phyloP scores from a whole-genome alignment of 2,113 vertebrate genomes.

The Poicephalus gulielmi region DNA sequence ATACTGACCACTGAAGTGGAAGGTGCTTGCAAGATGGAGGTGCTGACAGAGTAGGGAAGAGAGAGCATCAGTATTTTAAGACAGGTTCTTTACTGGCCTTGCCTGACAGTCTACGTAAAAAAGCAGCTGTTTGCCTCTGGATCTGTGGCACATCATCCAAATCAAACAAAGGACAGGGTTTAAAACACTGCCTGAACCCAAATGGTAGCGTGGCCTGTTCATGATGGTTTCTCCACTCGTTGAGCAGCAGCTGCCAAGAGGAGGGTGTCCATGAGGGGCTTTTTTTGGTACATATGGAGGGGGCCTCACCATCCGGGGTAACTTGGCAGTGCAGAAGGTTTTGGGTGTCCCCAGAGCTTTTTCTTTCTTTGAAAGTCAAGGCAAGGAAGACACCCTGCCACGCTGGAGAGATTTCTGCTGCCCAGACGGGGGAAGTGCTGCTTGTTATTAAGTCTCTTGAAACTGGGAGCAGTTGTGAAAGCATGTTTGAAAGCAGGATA shows the following conservation, averaged over 20 bases:
- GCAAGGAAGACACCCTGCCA: constrained; percentile 60
- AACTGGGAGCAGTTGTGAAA: constrained; percentile 43
- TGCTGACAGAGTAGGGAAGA: neutral
- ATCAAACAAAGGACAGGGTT: neutral
- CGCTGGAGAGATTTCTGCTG: constrained; percentile 11
- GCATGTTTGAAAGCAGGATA: constrained; percentile 48
- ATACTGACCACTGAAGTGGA: no score
- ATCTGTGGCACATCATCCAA: neutral
- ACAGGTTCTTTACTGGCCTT: neutral
- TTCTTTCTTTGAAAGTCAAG: constrained; percentile 51
- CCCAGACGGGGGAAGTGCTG: constrained; percentile 50
- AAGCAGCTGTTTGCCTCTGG: neutral
- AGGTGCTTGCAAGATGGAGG: neutral
- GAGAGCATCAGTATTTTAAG: neutral
- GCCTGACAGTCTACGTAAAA: neutral
- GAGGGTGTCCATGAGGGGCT: neutral
- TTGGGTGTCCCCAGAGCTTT: constrained; percentile 12
- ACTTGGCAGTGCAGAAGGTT: neutral
- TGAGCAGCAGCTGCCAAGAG: accelerated
- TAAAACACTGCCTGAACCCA: neutral
- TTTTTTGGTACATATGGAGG: neutral
- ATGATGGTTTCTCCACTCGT: accelerated
- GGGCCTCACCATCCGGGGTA: neutral
- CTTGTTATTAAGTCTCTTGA: constrained; percentile 49
- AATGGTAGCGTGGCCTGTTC: accelerated